phyloP scores from a whole-genome alignment of 2,888 invertebrate species.

The Troides aeacus region DNA sequence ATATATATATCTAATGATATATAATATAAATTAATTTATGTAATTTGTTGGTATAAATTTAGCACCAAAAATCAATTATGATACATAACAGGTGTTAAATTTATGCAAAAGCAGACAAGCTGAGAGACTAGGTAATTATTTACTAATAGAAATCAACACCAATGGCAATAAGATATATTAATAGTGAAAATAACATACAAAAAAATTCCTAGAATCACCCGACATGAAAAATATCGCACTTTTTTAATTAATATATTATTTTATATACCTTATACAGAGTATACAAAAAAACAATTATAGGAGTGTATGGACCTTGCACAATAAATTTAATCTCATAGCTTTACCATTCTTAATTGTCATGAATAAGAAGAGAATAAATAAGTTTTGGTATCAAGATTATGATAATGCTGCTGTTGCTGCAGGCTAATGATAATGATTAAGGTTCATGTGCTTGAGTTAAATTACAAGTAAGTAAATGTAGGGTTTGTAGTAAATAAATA shows the following conservation, averaged over 20 bases:
- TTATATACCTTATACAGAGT: neutral
- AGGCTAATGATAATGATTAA: too few species aligned
- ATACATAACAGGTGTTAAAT: conserved; percentile 36
- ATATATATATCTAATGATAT: neutral
- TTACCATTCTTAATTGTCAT: neutral
- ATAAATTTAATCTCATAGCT: neutral
- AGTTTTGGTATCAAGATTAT: neutral
- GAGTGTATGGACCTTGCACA: neutral
- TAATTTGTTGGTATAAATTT: conserved; percentile 44
- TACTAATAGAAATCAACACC: conserved; percentile 50
- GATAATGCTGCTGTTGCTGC: too few species aligned
- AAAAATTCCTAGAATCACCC: neutral
- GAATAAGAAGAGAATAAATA: neutral
- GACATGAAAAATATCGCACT: too few species aligned
- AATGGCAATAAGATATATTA: conserved; percentile 40
- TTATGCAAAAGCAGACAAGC: conserved; percentile 48
- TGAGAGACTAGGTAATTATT: conserved; percentile 58
- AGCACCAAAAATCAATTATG: conserved; percentile 57
- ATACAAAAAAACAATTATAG: too few species aligned
- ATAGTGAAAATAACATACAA: conserved; percentile 3
- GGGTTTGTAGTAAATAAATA: too few species aligned
- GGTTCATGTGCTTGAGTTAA: too few species aligned
- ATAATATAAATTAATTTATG: neutral
- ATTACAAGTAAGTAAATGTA: too few species aligned
- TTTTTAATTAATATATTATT: too few species aligned